These are phyloP conservation scores for Aspidoscelis tigris DNA, from an alignment of 2,113 vertebrate species.

Conservation along the genomic window DNA sequence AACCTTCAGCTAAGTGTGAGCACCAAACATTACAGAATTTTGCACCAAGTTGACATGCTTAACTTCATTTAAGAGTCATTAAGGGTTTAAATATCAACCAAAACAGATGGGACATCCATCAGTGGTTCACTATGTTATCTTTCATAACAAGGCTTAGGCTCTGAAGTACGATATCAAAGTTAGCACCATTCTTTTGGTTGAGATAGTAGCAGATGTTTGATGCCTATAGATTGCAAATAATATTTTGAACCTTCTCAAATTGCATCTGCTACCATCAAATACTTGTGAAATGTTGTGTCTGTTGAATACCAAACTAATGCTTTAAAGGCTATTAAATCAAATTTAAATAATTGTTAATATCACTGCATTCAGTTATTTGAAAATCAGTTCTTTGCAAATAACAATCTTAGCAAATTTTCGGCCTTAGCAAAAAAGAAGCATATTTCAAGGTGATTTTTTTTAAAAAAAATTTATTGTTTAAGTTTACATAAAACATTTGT, in stretches of 20 bases:
- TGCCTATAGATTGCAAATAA: constrained; percentile 50
- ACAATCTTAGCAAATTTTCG: not conserved
- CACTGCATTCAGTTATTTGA: not conserved
- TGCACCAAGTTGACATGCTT: constrained; percentile 1
- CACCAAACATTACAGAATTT: constrained; percentile 12
- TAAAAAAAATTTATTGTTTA: too few species aligned
- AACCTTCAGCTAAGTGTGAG: not conserved
- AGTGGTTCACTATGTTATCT: constrained; percentile 21
- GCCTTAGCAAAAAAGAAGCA: not conserved
- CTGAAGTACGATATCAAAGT: constrained; percentile 47
- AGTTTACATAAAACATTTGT: too few species aligned
- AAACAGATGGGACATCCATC: constrained; percentile 39
- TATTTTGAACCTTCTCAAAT: constrained; percentile 13
- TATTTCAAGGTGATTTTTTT: not conserved
- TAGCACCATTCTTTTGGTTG: constrained; percentile 40
- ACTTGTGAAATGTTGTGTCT: constrained; percentile 33
- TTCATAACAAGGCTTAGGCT: constrained; percentile 36
- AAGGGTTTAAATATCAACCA: constrained; percentile 38
- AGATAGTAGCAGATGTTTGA: constrained; percentile 40
- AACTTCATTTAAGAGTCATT: constrained; percentile 18
- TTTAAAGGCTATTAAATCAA: constrained; percentile 37
- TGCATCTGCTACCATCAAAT: constrained; percentile 54
- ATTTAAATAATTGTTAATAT: constrained; percentile 31
- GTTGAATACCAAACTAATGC: constrained; percentile 33
- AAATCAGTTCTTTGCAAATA: not conserved